These are phyloP conservation scores for Oreonectes daqikongensis DNA, from an alignment of 2,797 vertebrate genomes.

Conservation along the genomic window DNA sequence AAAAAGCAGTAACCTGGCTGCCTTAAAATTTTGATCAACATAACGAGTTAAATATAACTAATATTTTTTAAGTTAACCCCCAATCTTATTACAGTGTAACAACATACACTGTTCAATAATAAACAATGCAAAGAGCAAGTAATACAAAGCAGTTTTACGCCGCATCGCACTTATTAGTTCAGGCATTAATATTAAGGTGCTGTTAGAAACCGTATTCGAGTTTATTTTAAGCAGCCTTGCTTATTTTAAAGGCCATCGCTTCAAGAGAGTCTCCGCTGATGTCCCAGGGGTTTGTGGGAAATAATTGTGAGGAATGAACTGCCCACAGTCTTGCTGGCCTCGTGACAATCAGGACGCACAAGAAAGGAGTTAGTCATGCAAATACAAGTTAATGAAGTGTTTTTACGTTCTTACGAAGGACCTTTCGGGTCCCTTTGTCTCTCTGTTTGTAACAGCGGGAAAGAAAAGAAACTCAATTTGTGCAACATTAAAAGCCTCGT, in stretches of 20 bases:
- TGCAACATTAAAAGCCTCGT: slow-evolving; percentile 26
- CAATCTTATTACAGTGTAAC: too few species aligned
- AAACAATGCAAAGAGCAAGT: background rate
- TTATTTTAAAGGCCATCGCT: slow-evolving; percentile 13
- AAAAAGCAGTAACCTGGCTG: too few species aligned
- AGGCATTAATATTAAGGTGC: background rate
- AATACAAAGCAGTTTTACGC: background rate
- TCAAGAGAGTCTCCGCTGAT: slow-evolving; percentile 11
- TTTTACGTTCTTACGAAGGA: slow-evolving; percentile 47
- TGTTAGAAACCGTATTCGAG: background rate
- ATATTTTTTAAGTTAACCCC: too few species aligned
- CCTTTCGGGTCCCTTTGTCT: slow-evolving; percentile 54
- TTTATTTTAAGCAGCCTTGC: slow-evolving; percentile 3
- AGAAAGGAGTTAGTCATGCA: slow-evolving; percentile 60
- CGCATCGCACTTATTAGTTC: background rate
- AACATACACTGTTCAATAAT: background rate
- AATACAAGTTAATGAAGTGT: slow-evolving; percentile 56
- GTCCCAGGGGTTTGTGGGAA: slow-evolving; percentile 17
- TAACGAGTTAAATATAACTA: too few species aligned
- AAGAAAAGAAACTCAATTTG: slow-evolving; percentile 40
- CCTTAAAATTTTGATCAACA: too few species aligned
- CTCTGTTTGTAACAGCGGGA: slow-evolving; percentile 37
- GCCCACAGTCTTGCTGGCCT: slow-evolving; percentile 37
- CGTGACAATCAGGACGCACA: slow-evolving; percentile 39
- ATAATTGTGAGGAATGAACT: slow-evolving; percentile 60